Conservation (phyloP, 35 echinoderm and acorn worm species). For the Ophiothrix spiculata region DNA sequence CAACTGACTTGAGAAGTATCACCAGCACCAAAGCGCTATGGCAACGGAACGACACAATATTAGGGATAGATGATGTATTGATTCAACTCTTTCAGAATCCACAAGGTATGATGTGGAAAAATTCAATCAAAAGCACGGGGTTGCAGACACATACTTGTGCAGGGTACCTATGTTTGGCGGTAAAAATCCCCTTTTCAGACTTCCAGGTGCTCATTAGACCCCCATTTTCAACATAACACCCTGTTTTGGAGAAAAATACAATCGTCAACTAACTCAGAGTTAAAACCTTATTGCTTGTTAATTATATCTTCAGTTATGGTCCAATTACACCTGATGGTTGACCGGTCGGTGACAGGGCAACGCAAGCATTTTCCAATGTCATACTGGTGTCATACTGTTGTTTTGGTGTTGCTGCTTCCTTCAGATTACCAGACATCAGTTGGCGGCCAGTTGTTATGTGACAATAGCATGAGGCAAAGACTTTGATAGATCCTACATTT, state of each 20-base stretch:
- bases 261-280: background rate
- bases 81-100: constrained; percentile 83
- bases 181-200: background rate
- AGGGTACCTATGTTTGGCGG: too few species aligned
- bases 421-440: too few species aligned
- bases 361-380: too few species aligned
- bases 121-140: background rate
- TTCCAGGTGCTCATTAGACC: too few species aligned
- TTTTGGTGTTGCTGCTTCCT: too few species aligned
- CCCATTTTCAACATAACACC: background rate
- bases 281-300: background rate
- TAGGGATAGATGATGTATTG: constrained; percentile 62
- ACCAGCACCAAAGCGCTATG: constrained; percentile 44
- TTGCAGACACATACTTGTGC: background rate
- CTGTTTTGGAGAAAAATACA: background rate
- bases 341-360: too few species aligned
- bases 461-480: too few species aligned
- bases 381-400: too few species aligned
- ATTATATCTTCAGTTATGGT: too few species aligned
- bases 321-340: background rate
- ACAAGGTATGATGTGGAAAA: constrained; percentile 46
- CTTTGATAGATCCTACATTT: too few species aligned
- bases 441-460: too few species aligned
- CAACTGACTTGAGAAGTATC: constrained; percentile 63
- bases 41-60: constrained; percentile 83